These are phyloP conservation scores for Antedon mediterranea DNA, from an alignment of 53 echinoderm and acorn worm species.

Conservation along the genomic window DNA sequence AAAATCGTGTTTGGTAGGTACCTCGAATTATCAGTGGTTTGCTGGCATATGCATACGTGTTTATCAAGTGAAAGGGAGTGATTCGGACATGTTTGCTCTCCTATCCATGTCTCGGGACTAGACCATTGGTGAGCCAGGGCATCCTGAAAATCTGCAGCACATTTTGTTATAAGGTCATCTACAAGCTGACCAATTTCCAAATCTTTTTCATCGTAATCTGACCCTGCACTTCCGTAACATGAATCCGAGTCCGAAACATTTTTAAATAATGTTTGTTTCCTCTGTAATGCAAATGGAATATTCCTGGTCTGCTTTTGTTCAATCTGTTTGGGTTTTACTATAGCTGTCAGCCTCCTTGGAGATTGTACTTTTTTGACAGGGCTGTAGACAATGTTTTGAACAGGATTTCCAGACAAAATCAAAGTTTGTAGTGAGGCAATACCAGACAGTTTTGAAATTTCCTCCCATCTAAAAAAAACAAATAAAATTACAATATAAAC, in stretches of 20 bases:
- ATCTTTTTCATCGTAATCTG: not conserved
- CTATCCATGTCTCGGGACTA: not conserved
- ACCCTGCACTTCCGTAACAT: not conserved
- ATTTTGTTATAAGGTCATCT: not conserved
- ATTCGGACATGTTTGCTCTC: not conserved
- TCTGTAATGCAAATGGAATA: not conserved
- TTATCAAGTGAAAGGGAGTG: not conserved
- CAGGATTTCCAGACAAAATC: constrained; percentile 72
- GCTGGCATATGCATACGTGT: not conserved
- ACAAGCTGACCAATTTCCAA: not conserved
- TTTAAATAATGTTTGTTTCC: not conserved
- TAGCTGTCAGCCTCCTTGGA: not conserved
- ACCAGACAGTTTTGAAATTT: constrained; percentile 32
- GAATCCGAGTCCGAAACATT: not conserved
- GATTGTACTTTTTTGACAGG: not conserved
- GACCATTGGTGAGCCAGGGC: not conserved
- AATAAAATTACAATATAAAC: not conserved
- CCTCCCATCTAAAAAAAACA: constrained; percentile 52
- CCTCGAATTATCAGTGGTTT: not conserved
- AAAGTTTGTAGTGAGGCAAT: constrained; percentile 48
- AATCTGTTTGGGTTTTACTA: not conserved
- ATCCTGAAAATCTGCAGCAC: not conserved
- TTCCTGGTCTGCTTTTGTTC: not conserved
- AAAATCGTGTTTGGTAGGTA: not conserved
- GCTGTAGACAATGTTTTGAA: constrained; percentile 35